Percentiles rank a stretch among this genome's conserved stretches.
Evolutionary conservation across 2,888 invertebrate species (phyloP).

Genomic region (Ptilodon capucinus): DNA sequence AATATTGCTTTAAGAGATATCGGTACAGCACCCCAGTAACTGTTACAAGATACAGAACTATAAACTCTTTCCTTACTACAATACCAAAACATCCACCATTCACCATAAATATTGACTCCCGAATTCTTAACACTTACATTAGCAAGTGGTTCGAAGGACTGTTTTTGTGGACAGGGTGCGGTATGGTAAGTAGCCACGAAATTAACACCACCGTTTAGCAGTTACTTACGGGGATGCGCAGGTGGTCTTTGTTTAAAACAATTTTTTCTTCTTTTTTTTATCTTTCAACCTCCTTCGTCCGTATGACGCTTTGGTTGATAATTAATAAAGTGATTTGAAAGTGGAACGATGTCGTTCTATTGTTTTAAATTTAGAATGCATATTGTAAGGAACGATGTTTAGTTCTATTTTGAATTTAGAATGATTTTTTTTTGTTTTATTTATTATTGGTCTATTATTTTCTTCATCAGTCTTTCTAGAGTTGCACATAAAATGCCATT

Average conservation of each 20-base stretch:
- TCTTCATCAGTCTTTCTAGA: no score
- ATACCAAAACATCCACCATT: constrained; percentile 1
- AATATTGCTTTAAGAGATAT: no score
- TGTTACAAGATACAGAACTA: no score
- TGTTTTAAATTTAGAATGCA: neutral
- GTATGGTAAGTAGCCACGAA: constrained; percentile 45
- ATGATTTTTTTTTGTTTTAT: no score
- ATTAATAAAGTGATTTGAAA: constrained; percentile 1
- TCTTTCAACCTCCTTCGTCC: constrained; percentile 5
- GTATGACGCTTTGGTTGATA: constrained; percentile 2
- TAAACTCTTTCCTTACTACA: neutral
- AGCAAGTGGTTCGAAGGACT: constrained; percentile 42
- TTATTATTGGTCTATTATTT: no score
- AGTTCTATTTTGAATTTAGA: no score
- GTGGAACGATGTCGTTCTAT: neutral
- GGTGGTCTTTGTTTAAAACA: constrained; percentile 77
- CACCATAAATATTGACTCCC: constrained; percentile 56
- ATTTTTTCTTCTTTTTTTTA: constrained; percentile 36
- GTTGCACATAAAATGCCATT: no score
- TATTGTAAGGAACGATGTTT: no score
- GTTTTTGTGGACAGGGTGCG: constrained; percentile 43
- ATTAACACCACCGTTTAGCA: constrained; percentile 76
- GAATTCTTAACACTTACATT: constrained; percentile 60
- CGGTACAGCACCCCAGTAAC: no score
- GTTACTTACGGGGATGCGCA: constrained; percentile 68